Evolutionary conservation across 1,140 invertebrate genomes (phyloP).

Genomic region (Achroia grisella): DNA sequence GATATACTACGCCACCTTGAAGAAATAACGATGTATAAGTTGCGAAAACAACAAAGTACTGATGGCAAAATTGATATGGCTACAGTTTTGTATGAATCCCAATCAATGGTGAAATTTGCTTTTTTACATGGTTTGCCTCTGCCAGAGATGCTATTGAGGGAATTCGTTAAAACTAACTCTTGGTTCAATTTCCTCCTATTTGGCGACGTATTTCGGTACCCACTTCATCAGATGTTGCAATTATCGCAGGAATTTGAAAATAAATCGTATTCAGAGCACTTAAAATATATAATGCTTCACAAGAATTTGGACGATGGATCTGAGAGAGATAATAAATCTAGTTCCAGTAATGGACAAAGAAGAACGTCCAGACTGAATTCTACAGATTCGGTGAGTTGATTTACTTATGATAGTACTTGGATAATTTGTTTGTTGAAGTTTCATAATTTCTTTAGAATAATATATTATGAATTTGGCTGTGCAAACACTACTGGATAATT

Average conservation of each 20-base stretch:
- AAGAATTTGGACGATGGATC: slow-evolving; percentile 44
- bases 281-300: slow-evolving; percentile 71
- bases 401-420: too few species aligned
- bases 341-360: slow-evolving; percentile 54
- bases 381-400: slow-evolving; percentile 48
- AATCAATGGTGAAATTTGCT: slow-evolving; percentile 76
- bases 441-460: too few species aligned
- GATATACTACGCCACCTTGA: slow-evolving; percentile 65
- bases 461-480: too few species aligned
- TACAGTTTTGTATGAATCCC: slow-evolving; percentile 69
- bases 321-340: slow-evolving; percentile 52
- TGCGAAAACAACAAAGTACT: slow-evolving; percentile 43
- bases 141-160: slow-evolving; percentile 73
- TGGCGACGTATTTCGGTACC: slow-evolving; percentile 77
- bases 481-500: too few species aligned
- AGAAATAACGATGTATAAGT: slow-evolving; percentile 42
- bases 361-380: slow-evolving; percentile 53
- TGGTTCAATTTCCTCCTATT: slow-evolving; percentile 80
- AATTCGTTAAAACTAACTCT: slow-evolving; percentile 72
- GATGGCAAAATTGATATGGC: slow-evolving; percentile 59
- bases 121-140: slow-evolving; percentile 71
- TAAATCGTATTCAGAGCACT: slow-evolving; percentile 71
- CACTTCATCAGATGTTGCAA: slow-evolving; percentile 73
- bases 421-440: too few species aligned
- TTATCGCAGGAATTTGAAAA: slow-evolving; percentile 70